Evolutionary conservation across 2,888 invertebrate genomes (phyloP).

Genomic region (Sisyra terminalis): DNA sequence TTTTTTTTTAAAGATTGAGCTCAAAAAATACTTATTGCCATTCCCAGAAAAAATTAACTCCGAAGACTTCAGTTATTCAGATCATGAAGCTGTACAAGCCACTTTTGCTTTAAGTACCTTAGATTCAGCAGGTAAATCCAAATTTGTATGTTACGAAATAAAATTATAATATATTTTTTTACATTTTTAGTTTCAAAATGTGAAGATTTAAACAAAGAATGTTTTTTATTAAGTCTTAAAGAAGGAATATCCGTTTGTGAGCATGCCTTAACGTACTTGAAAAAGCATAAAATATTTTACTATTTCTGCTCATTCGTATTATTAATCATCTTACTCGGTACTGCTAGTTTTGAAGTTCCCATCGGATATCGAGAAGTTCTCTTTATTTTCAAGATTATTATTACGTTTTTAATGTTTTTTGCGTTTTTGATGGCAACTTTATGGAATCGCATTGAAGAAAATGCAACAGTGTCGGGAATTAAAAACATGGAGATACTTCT

Average conservation of each 20-base stretch:
- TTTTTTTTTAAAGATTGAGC: too few species aligned
- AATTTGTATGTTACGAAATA: not conserved
- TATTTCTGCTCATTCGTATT: conserved; percentile 31
- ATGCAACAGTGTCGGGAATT: conserved; percentile 60
- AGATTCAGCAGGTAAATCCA: conserved; percentile 9
- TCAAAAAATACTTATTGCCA: conserved; percentile 46
- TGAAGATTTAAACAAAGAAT: not conserved
- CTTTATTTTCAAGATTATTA: conserved; percentile 40
- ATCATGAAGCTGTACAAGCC: conserved; percentile 73
- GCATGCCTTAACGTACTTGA: conserved; percentile 33
- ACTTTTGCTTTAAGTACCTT: conserved; percentile 17
- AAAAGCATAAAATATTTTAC: conserved; percentile 34
- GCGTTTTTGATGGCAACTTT: conserved; percentile 60
- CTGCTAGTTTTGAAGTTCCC: conserved; percentile 30
- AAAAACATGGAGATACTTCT: conserved; percentile 43
- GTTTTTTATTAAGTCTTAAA: conserved; percentile 24
- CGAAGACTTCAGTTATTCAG: conserved; percentile 63
- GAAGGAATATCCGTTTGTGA: conserved; percentile 43
- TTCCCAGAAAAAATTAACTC: conserved; percentile 57
- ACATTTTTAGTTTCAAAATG: conserved; percentile 14
- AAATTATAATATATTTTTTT: not conserved
- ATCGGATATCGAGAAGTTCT: conserved; percentile 28
- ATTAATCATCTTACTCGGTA: conserved; percentile 33
- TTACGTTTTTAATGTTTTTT: conserved; percentile 49
- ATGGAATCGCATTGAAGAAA: conserved; percentile 68